Evolutionary conservation across 2,113 vertebrate genomes (phyloP), one percentile per base, ranked within the genome.

Genomic region (Marmota monax): DNA sequence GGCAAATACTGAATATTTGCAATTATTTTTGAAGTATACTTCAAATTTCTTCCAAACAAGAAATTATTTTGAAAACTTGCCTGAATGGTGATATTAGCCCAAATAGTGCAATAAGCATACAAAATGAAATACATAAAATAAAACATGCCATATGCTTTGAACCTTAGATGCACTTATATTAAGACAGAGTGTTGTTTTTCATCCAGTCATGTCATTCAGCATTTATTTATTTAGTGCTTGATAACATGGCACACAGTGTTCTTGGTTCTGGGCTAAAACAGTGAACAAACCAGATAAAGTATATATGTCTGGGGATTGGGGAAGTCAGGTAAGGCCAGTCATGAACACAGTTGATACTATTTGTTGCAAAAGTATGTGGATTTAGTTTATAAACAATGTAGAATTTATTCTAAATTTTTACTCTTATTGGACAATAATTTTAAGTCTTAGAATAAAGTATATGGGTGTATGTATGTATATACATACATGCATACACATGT

Each of bases 151-250:
- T 74, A 10, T 90, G 63, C 63, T 84, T 90, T 92, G 74, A 95
- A n/a, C 51, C 10, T 76, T 70, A 27, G 7, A 42, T 96, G 17
- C 87, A 80, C 92, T 89, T 94, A 90, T 29, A 45, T 95, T 63
- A 89, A 93, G 78, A 9, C 63, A 77, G 74, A 83, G 67, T 6
- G 51, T 91, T 29, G 3, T 73, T 73, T 94, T 67, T 77, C 34
- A 84, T 69, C 23, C 37, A 84, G 32, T 84, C 12, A 90, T 90
- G 23, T 87, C 45, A 67, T 70, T 88, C 9, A 72, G 51, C 70
- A 84, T 56, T 73, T 90, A 82, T 34, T 87, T 96, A 67, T 79
- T 94, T 79, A 92, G 51, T 53, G 14, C 4, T 58, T 90, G 32
- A 23, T 70, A 45, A 1, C 76, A 51, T 84, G 67, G 34, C 37